Conservation (phyloP, 1,140 invertebrate genomes). For the Drosophila lini region DNA sequence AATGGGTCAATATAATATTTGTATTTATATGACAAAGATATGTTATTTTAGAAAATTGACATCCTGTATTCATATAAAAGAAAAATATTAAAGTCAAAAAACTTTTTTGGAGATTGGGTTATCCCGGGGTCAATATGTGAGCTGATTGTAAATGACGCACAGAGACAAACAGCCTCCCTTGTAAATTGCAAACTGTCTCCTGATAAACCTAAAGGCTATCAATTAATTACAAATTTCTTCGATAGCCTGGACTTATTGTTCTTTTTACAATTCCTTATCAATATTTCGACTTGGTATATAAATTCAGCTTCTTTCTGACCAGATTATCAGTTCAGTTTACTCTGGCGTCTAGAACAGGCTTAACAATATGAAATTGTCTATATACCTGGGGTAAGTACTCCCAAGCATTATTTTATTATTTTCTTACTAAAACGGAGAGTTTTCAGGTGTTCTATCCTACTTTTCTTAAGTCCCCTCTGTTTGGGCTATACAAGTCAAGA, state of each 20-base stretch:
- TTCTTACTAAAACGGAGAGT: not conserved
- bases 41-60: no score
- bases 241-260: not conserved
- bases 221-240: not conserved
- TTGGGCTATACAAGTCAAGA: not conserved
- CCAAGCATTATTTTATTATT: not conserved
- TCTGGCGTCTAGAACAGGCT: not conserved
- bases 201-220: not conserved
- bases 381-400: not conserved
- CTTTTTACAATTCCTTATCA: not conserved
- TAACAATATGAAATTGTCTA: not conserved
- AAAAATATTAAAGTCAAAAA: no score
- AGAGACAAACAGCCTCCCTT: no score
- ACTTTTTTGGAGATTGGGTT: not conserved
- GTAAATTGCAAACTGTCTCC: not conserved
- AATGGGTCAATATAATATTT: no score
- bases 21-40: no score
- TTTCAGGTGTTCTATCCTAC: not conserved
- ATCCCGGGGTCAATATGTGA: not conserved
- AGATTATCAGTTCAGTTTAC: conserved; percentile 6
- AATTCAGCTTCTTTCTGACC: not conserved
- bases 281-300: not conserved
- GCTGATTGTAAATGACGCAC: no score
- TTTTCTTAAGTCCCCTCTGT: not conserved
- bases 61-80: no score